A percentile compares a stretch with the other conserved stretches of the same genome.
Conservation (phyloP, 1,140 invertebrate species). For the Rhyacophila brunnea region DNA sequence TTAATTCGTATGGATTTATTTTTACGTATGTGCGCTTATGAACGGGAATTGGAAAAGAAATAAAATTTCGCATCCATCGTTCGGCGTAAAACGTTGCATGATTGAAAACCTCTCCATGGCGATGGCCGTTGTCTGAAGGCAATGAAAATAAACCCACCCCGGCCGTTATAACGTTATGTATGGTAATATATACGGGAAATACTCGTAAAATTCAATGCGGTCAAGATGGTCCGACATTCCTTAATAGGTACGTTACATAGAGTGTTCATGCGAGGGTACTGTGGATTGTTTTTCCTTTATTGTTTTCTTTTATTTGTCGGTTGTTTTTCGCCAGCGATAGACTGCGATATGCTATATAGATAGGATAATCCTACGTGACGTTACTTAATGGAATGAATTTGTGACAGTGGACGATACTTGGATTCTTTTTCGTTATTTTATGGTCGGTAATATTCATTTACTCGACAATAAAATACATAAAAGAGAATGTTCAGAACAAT, state of each 20-base stretch:
- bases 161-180: constrained; percentile 26
- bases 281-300: constrained; percentile 29
- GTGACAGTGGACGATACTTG: not conserved
- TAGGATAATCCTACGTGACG: constrained; percentile 30
- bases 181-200: constrained; percentile 36
- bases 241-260: constrained; percentile 19
- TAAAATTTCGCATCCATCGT: too few relatives aligned
- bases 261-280: constrained; percentile 1
- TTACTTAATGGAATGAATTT: constrained; percentile 34
- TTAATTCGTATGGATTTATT: too few relatives aligned
- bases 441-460: too few relatives aligned
- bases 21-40: too few relatives aligned
- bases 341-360: constrained; percentile 12
- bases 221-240: constrained; percentile 32
- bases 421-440: constrained; percentile 2
- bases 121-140: constrained; percentile 19
- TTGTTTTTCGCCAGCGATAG: constrained; percentile 20
- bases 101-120: constrained; percentile 24
- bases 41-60: too few relatives aligned
- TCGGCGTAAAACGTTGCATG: constrained; percentile 15
- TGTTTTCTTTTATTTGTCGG: constrained; percentile 29
- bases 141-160: constrained; percentile 26
- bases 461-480: too few relatives aligned
- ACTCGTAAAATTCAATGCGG: constrained; percentile 37
- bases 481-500: too few relatives aligned